phyloP scores from a whole-genome alignment of 2,888 invertebrate species.

The Synanthedon myopaeformis region DNA sequence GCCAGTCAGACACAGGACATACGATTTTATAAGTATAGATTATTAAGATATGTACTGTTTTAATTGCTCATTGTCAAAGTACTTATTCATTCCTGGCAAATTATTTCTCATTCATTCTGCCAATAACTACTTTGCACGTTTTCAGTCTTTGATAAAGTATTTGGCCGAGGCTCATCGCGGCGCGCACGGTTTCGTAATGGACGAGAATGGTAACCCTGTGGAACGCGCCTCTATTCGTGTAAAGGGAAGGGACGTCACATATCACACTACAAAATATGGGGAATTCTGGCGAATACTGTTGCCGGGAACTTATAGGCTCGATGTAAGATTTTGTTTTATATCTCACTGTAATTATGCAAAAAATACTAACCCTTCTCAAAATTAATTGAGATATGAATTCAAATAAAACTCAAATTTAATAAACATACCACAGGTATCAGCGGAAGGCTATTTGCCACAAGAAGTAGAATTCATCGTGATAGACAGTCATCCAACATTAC shows the following conservation, averaged over 20 bases:
- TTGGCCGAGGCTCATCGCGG: constrained; percentile 89
- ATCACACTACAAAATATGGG: constrained; percentile 89
- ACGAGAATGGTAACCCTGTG: constrained; percentile 81
- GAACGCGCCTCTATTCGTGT: constrained; percentile 84
- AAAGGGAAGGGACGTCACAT: constrained; percentile 84
- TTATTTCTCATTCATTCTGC: constrained; percentile 7
- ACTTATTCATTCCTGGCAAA: constrained; percentile 4
- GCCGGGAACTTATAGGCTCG: constrained; percentile 87
- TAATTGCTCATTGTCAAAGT: background rate
- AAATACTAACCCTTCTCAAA: background rate
- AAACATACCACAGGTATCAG: constrained; percentile 74
- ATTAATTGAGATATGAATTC: background rate
- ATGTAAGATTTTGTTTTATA: constrained; percentile 65
- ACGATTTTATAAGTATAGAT: too few relatives aligned
- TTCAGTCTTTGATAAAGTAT: constrained; percentile 84
- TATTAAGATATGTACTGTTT: too few relatives aligned
- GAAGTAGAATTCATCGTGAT: constrained; percentile 89
- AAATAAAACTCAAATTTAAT: background rate
- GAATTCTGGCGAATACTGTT: constrained; percentile 94
- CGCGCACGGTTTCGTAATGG: constrained; percentile 88
- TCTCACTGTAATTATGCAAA: background rate
- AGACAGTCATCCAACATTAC: constrained; percentile 85
- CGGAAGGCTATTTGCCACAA: constrained; percentile 85
- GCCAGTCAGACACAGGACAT: too few relatives aligned
- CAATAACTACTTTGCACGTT: constrained; percentile 6